Evolutionary conservation across 2,113 vertebrate genomes (phyloP).

Genomic region (Atherinomorus stipes): DNA sequence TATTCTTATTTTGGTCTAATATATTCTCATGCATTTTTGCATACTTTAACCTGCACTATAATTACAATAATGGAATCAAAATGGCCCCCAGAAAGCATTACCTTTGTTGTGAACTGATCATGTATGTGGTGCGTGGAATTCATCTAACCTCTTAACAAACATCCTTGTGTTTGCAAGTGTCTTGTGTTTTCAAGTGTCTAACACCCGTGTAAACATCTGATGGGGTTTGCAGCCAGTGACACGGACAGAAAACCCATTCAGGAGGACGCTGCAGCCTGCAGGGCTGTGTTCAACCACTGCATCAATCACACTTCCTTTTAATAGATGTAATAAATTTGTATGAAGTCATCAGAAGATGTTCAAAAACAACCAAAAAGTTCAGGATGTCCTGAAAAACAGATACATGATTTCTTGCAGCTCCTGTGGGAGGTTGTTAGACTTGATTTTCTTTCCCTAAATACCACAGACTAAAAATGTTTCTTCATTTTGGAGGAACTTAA

Average conservation of each 20-base stretch:
- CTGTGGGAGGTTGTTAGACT: neutral
- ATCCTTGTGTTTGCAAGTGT: constrained; percentile 64
- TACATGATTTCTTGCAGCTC: neutral
- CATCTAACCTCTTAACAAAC: constrained; percentile 45
- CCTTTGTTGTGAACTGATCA: constrained; percentile 29
- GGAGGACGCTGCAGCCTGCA: constrained; percentile 6
- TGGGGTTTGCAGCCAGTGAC: constrained; percentile 57
- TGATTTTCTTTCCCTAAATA: constrained; percentile 9
- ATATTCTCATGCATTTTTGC: constrained; percentile 32
- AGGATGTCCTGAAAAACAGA: neutral
- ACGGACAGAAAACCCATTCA: constrained; percentile 62
- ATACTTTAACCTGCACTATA: neutral
- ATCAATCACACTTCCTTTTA: constrained; percentile 39
- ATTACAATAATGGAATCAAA: constrained; percentile 10
- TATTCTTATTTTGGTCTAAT: constrained; percentile 19
- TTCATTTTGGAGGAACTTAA: neutral
- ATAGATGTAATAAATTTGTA: constrained; percentile 6
- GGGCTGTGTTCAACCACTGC: constrained; percentile 11
- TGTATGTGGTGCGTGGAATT: constrained; percentile 31
- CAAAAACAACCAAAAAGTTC: neutral
- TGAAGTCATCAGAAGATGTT: neutral
- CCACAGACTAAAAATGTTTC: constrained; percentile 26
- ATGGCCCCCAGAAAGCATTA: constrained; percentile 4
- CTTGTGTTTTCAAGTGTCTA: constrained; percentile 66
- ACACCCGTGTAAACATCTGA: constrained; percentile 66